A percentile compares a stretch with the other conserved stretches of the same genome.
phyloP scores from a whole-genome alignment of 2,797 vertebrate species.

The Melanotaenia maccullochi region DNA sequence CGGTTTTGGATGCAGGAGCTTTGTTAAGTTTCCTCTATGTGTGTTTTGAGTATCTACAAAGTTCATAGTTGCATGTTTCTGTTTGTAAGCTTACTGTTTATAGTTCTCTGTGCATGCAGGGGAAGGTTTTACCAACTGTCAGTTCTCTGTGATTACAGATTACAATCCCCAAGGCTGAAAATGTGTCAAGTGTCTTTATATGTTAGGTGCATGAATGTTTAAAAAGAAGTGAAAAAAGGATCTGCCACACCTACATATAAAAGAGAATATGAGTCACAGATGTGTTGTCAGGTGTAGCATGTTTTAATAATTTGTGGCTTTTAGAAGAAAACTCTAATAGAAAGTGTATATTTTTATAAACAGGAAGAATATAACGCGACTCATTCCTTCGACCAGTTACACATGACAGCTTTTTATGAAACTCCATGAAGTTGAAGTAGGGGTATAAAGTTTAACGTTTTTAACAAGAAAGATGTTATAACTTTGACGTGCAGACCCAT shows the following conservation, averaged over 20 bases:
- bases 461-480: too few species aligned
- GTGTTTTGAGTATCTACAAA: background rate
- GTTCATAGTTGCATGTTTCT: conserved; percentile 11
- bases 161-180: conserved; percentile 13
- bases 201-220: background rate
- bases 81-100: conserved; percentile 43
- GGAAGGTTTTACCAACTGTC: conserved; percentile 21
- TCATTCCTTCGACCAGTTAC: too few species aligned
- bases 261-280: background rate
- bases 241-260: background rate
- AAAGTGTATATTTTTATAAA: too few species aligned
- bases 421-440: too few species aligned
- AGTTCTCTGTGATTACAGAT: conserved; percentile 21
- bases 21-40: conserved; percentile 5
- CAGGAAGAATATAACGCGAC: too few species aligned
- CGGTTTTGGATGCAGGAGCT: conserved; percentile 8
- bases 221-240: background rate
- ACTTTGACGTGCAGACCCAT: too few species aligned
- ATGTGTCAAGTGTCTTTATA: conserved; percentile 4
- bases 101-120: conserved; percentile 7
- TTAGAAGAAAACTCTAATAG: too few species aligned
- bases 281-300: conserved; percentile 1
- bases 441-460: too few species aligned
- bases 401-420: too few species aligned
- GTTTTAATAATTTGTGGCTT: background rate